These are phyloP conservation scores for Hemibagrus guttatus DNA, from an alignment of 2,797 vertebrate species.

Conservation along the genomic window DNA sequence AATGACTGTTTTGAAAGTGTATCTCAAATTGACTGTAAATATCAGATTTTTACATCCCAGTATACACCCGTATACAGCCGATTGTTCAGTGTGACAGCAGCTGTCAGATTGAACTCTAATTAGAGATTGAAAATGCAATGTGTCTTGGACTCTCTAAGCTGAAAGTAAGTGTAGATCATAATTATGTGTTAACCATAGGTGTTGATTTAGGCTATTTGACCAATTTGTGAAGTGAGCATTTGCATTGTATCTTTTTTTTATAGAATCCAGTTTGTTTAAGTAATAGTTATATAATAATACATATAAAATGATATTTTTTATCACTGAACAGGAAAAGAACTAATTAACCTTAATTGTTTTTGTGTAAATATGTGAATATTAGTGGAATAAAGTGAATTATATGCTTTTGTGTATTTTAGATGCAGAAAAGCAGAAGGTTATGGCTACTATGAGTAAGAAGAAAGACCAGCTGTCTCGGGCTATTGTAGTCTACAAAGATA, in stretches of 20 bases:
- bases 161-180: not conserved
- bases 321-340: not conserved
- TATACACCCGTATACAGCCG: not conserved
- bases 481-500: slow-evolving; percentile 65
- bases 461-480: slow-evolving; percentile 76
- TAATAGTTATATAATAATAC: not conserved
- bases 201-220: not conserved
- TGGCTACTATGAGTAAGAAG: slow-evolving; percentile 78
- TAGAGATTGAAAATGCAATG: not conserved
- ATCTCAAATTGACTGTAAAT: not conserved
- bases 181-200: not conserved
- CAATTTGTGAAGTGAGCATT: not conserved
- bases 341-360: not conserved
- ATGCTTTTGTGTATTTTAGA: slow-evolving; percentile 68
- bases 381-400: not conserved
- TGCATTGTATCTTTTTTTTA: not conserved
- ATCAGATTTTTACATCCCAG: not conserved
- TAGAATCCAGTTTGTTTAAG: not conserved
- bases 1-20: not conserved
- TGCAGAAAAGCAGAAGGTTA: slow-evolving; percentile 79
- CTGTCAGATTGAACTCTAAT: not conserved
- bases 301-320: not conserved
- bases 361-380: not conserved
- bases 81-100: not conserved
- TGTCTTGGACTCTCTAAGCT: not conserved